These are phyloP conservation scores for Habropoda laboriosa DNA, from an alignment of 1,140 invertebrate genomes.

Conservation along the genomic window DNA sequence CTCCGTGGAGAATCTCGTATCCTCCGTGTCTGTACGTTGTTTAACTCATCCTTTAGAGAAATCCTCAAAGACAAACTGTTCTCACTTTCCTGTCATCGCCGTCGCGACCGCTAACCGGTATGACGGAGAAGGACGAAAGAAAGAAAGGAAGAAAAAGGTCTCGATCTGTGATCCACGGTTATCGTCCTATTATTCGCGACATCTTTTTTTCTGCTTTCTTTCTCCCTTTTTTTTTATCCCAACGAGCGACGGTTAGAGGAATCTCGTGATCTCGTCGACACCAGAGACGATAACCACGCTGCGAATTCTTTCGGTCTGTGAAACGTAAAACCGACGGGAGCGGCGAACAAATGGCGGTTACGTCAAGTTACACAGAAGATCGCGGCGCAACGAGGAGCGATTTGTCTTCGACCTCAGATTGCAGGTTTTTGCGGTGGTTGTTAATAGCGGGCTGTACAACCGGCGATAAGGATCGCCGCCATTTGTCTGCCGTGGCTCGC, in stretches of 20 bases:
- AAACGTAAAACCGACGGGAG: constrained; percentile 48
- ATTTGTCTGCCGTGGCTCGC: constrained; percentile 62
- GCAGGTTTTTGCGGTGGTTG: constrained; percentile 69
- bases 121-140: background rate
- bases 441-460: constrained; percentile 68
- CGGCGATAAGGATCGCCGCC: constrained; percentile 66
- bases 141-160: background rate
- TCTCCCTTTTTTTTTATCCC: too few species aligned
- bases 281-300: constrained; percentile 22
- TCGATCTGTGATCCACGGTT: background rate
- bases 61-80: background rate
- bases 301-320: constrained; percentile 45
- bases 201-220: constrained; percentile 14
- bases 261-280: constrained; percentile 14
- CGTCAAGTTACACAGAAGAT: constrained; percentile 61
- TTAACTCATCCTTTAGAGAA: background rate
- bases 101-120: too few species aligned
- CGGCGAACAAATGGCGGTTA: constrained; percentile 60
- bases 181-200: constrained; percentile 6
- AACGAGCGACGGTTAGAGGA: too few species aligned
- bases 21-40: background rate
- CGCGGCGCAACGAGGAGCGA: constrained; percentile 56
- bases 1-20: too few species aligned
- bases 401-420: constrained; percentile 71
- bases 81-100: too few species aligned